Percentiles rank a stretch among this genome's conserved stretches.
These are phyloP conservation scores for Eupleurogrammus muticus DNA, from an alignment of 2,797 vertebrate species.

Conservation along the genomic window DNA sequence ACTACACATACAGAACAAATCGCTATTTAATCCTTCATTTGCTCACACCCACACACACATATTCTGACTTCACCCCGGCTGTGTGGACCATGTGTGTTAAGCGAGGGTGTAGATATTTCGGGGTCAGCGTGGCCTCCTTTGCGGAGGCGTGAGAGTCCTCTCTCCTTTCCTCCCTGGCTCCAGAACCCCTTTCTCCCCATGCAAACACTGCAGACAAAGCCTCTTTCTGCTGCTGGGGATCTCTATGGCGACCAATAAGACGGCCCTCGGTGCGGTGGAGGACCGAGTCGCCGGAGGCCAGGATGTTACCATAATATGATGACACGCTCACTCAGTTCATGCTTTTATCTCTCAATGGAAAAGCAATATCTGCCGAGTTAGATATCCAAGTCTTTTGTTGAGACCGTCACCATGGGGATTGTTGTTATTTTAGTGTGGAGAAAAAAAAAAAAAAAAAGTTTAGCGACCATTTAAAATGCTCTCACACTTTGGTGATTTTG, in stretches of 20 bases:
- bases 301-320: conserved; percentile 61
- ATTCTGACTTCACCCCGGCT: neutral
- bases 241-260: conserved; percentile 64
- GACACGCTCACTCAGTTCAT: conserved; percentile 34
- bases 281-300: conserved; percentile 44
- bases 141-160: conserved; percentile 66
- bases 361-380: conserved; percentile 1
- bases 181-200: conserved; percentile 52
- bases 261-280: conserved; percentile 37
- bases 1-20: conserved; percentile 29
- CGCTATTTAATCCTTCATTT: conserved; percentile 32
- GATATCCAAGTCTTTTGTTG: conserved; percentile 6
- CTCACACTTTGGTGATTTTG: conserved; percentile 1
- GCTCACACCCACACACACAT: conserved; percentile 3
- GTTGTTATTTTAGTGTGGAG: neutral
- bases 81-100: conserved; percentile 29
- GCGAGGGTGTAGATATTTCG: conserved; percentile 56
- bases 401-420: neutral
- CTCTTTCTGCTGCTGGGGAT: conserved; percentile 67
- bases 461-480: neutral
- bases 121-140: conserved; percentile 63
- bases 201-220: conserved; percentile 74
- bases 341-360: conserved; percentile 22
- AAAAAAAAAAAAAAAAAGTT: neutral
- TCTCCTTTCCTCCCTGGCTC: conserved; percentile 55